Evolutionary conservation across 2,888 invertebrate species (phyloP), one percentile per base, ranked within the genome.

Genomic region (Odontothrips loti): DNA sequence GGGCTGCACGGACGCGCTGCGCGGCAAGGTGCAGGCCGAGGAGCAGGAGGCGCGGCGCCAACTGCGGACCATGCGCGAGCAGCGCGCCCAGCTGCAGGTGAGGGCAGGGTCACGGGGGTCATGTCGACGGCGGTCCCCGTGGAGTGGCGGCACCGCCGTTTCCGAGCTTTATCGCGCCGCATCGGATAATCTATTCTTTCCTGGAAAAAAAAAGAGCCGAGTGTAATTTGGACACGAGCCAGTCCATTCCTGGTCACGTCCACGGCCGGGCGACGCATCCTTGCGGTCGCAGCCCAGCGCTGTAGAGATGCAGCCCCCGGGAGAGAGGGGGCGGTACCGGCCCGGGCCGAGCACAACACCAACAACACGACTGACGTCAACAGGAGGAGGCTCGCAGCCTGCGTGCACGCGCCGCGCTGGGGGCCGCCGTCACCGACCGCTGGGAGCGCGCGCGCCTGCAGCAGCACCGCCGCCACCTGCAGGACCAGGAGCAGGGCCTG

Each of bases 391-490:
- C 68, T 1, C 68, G 68, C 23, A 23, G 27, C 27, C 68, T 75
- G 68, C 68, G 68, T 0, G 23, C 68, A 27, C 68, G 68, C 68
- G 27, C 68, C 27, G 68, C 68, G 11, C 68, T 75, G 68, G 68
- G 68, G 8, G 68, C 68, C 23, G 68, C 68, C 68, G 27, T 75
- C 68, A 75, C 68, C 23, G 68, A 75, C 11, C 68, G 68, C 68
- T 75, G 68, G 68, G 68, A 75, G 68, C 68, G 68, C 68, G 68
- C 68, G 68, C 68, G 68, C 68, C 68, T 75, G 68, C 68, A 75
- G 68, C 68, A 75, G 68, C 68, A 75, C 68, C 68, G 23, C 23
- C 68, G 68, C 23, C 68, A 27, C 23, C 68, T 75, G 27, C 68
- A 27, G 23, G 68, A 9, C 68, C 68, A 27, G 68, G 68, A 75